Evolutionary conservation across 2,113 vertebrate species (phyloP).

Genomic region (Lycocorax pyrrhopterus): DNA sequence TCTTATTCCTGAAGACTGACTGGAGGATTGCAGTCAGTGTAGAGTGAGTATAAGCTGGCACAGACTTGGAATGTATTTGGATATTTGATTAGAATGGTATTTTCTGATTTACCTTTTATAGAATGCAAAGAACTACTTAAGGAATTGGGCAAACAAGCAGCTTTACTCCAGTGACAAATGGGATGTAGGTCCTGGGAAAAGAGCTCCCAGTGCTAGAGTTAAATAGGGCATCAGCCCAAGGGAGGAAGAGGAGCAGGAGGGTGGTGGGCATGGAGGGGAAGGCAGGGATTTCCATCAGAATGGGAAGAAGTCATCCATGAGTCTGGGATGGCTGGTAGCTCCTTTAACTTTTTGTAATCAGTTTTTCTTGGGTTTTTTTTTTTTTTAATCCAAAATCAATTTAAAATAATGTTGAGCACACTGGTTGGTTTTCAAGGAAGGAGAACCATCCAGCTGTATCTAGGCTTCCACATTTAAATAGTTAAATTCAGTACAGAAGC

Average conservation of each 20-base stretch:
- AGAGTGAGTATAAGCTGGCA: not conserved
- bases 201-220: not conserved
- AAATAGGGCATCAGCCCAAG: not conserved
- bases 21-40: not conserved
- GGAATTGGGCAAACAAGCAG: not conserved
- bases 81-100: conserved; percentile 7
- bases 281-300: not conserved
- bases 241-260: not conserved
- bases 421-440: not conserved
- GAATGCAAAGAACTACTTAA: not conserved
- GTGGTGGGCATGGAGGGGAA: not conserved
- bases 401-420: not conserved
- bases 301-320: not conserved
- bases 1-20: not conserved
- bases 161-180: not conserved
- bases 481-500: not conserved
- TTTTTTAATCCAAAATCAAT: not conserved
- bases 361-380: not conserved
- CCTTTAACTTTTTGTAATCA: not conserved
- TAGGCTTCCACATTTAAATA: not conserved
- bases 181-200: not conserved
- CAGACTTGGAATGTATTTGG: conserved; percentile 10
- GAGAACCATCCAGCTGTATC: not conserved
- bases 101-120: conserved; percentile 46
- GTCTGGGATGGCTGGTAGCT: not conserved